phyloP scores from a whole-genome alignment of 2,888 invertebrate species.

The Spodoptera littoralis region DNA sequence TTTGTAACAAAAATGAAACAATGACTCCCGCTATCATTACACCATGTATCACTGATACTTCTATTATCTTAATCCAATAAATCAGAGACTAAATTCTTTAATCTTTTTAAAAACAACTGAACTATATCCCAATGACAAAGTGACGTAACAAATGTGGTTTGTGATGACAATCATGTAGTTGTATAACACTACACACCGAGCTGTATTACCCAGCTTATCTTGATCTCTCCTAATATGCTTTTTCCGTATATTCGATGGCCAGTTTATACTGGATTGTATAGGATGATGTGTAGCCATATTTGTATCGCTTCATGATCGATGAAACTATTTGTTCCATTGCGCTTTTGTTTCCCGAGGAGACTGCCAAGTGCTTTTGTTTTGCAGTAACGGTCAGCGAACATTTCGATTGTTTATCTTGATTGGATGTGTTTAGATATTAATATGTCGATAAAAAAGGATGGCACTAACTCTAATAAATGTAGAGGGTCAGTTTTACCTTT shows the following conservation, averaged over 20 bases:
- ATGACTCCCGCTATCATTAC: too few species aligned
- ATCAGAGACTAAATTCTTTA: constrained; percentile 1
- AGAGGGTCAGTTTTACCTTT: too few species aligned
- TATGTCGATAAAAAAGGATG: too few species aligned
- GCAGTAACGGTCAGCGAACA: constrained; percentile 25
- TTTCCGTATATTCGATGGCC: too few species aligned
- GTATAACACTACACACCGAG: constrained; percentile 26
- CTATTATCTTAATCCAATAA: not conserved
- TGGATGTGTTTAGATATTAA: not conserved
- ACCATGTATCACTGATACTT: not conserved
- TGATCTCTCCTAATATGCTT: too few species aligned
- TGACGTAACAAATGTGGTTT: constrained; percentile 49
- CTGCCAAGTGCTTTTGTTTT: constrained; percentile 39
- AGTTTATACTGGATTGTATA: too few species aligned
- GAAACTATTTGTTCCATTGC: constrained; percentile 49
- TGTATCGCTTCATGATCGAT: constrained; percentile 52
- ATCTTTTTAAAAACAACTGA: constrained; percentile 17
- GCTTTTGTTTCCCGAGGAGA: constrained; percentile 47
- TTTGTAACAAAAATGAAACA: too few species aligned
- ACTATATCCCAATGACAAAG: constrained; percentile 27
- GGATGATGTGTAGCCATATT: constrained; percentile 18
- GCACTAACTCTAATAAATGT: too few species aligned
- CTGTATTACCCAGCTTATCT: too few species aligned
- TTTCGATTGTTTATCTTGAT: constrained; percentile 12
- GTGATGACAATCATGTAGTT: constrained; percentile 49